These are phyloP conservation scores for Dyspetes luteomarginatus DNA, from an alignment of 2,888 invertebrate species.

Conservation along the genomic window DNA sequence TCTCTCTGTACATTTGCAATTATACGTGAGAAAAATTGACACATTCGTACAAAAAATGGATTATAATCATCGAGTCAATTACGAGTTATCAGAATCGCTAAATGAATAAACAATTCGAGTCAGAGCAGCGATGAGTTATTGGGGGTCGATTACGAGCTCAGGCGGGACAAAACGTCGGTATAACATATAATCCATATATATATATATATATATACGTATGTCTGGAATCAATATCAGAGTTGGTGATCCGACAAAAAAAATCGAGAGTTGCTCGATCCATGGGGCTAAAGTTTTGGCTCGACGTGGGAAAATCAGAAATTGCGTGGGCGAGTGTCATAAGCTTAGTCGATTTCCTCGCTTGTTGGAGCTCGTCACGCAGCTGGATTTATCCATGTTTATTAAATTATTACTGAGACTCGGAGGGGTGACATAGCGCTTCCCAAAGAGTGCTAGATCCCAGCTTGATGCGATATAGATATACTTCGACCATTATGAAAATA, in stretches of 20 bases:
- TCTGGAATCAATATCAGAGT: neutral
- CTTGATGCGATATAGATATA: conserved; percentile 58
- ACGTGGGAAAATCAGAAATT: neutral
- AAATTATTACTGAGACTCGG: conserved; percentile 46
- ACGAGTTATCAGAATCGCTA: conserved; percentile 10
- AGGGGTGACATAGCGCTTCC: conserved; percentile 22
- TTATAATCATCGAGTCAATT: conserved; percentile 34
- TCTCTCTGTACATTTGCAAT: too few species aligned
- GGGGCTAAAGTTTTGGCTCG: neutral
- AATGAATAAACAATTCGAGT: conserved; percentile 25
- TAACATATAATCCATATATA: neutral
- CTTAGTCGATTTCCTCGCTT: conserved; percentile 8
- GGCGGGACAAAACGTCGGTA: neutral
- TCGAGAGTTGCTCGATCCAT: neutral
- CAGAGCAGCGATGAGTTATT: conserved; percentile 38
- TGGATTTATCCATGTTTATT: conserved; percentile 58
- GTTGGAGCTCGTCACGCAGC: conserved; percentile 12
- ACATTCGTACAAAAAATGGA: neutral
- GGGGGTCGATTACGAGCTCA: neutral
- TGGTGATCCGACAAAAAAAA: neutral
- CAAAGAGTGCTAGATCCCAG: conserved; percentile 41
- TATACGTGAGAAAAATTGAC: neutral
- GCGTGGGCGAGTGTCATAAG: neutral
- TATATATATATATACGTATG: neutral
- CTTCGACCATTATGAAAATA: conserved; percentile 35